phyloP scores from a whole-genome alignment of 2,113 vertebrate species.

The Sakesphorus luctuosus region DNA sequence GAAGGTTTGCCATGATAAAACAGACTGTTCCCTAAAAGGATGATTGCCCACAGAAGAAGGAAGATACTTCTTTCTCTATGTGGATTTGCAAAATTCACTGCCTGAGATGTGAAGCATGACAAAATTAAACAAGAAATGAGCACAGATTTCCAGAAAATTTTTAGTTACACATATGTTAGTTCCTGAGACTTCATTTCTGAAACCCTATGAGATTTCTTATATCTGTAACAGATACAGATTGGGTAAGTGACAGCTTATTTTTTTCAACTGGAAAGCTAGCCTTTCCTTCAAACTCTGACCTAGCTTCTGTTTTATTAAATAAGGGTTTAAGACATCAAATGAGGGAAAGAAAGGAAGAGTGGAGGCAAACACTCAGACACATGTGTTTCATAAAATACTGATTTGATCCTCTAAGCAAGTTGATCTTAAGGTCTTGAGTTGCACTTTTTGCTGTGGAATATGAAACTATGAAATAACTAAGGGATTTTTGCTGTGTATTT shows the following conservation, averaged over 20 bases:
- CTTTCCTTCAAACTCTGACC: background rate
- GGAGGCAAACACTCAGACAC: background rate
- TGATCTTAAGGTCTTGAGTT: conserved; percentile 3
- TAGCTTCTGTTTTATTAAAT: background rate
- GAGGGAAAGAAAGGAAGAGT: background rate
- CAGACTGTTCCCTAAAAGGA: background rate
- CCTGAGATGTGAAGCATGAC: background rate
- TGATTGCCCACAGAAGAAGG: background rate
- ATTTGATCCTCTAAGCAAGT: background rate
- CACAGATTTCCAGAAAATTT: background rate
- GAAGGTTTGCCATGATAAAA: background rate
- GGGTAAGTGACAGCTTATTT: background rate
- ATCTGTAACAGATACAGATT: background rate
- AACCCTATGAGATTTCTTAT: background rate
- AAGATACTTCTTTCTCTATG: background rate
- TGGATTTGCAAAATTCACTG: background rate
- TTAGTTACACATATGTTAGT: background rate
- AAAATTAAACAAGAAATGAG: background rate
- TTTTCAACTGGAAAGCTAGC: background rate
- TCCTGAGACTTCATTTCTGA: background rate
- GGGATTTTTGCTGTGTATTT: conserved; percentile 50
- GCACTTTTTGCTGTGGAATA: conserved; percentile 27
- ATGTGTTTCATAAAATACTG: background rate
- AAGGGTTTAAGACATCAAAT: background rate
- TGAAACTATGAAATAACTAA: conserved; percentile 46